Percentiles rank a stretch among this genome's conserved stretches.
These are phyloP conservation scores for Harpagoxenus sublaevis DNA, from an alignment of 2,888 invertebrate genomes.

Conservation along the genomic window DNA sequence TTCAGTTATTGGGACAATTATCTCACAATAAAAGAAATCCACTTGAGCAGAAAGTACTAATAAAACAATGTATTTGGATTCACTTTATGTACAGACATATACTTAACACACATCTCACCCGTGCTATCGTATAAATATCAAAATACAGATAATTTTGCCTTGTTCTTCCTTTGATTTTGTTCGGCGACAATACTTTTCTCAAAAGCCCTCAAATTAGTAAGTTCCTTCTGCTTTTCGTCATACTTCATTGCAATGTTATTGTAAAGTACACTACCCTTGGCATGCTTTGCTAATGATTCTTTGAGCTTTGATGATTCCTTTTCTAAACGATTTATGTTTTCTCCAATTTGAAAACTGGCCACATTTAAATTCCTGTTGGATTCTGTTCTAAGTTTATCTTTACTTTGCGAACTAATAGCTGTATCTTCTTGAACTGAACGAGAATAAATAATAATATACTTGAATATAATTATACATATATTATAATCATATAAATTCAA, in stretches of 20 bases:
- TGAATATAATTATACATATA: background rate
- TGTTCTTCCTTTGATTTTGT: conserved; percentile 91
- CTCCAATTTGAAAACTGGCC: conserved; percentile 91
- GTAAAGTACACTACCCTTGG: conserved; percentile 88
- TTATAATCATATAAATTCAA: conserved; percentile 7
- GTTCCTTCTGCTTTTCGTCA: conserved; percentile 88
- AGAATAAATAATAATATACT: conserved; percentile 13
- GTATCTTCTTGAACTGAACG: conserved; percentile 70
- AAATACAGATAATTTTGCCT: conserved; percentile 92
- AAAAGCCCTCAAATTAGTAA: conserved; percentile 88
- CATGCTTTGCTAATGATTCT: conserved; percentile 89
- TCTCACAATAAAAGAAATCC: background rate
- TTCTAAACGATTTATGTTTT: conserved; percentile 90
- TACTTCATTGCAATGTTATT: conserved; percentile 89
- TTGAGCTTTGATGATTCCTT: conserved; percentile 90
- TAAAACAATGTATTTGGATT: conserved; percentile 29
- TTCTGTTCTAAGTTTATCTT: conserved; percentile 85
- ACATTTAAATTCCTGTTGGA: conserved; percentile 91
- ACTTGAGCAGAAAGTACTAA: background rate
- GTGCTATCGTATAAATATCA: conserved; percentile 84
- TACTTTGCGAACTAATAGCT: conserved; percentile 79
- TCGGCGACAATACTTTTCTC: conserved; percentile 90
- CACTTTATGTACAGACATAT: conserved; percentile 18
- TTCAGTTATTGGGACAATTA: background rate
- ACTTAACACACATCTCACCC: background rate